Evolutionary conservation across 2,888 invertebrate genomes (phyloP), one percentile per base, ranked within the genome.

Genomic region (Polylopha cassiicola): DNA sequence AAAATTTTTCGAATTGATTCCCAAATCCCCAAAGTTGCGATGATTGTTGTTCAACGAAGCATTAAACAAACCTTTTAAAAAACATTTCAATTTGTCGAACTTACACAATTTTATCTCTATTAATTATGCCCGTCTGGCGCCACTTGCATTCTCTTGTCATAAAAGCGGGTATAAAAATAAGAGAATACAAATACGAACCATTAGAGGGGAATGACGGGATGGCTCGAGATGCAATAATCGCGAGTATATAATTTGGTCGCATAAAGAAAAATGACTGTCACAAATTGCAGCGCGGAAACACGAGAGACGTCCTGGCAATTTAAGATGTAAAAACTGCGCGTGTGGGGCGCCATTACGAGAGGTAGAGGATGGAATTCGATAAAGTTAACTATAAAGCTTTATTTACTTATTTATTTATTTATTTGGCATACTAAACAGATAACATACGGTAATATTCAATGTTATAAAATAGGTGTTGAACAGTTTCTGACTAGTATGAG

Each of bases 181-280:
- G 29, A 18, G 8, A 34, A n/a, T 34, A 39, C 28, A 34, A 39
- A 39, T 14, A 28, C 10, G 9, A 10, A 13, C 33, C 38, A 39
- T 43, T 39, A 39, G 36, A 24, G 17, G 5, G 38, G 38, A 22
- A 39, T 31, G 34, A n/a, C n/a, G n/a, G 32, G 22, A 22, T 22
- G n/a, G n/a, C n/a, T 29, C 14, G 16, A 31, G n/a, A n/a, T n/a
- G 20, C 27, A 30, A 46, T 45, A 46, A 50, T 48, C 43, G 33
- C 24, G 15, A 43, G 46, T 38, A 44, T 70, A 58, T 72, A 73
- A 74, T 76, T 74, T 72, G 61, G 56, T 30, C 51, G 57, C 65
- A 60, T 72, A 68, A 73, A 69, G 61, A 60, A 65, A 64, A 60
- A 69, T 65, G 60, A 62, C 60, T 50, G 52, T 51, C 50, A 58